phyloP scores from a whole-genome alignment of 92 coral and sea anemone genomes.

The Isaurus tuberculatus region DNA sequence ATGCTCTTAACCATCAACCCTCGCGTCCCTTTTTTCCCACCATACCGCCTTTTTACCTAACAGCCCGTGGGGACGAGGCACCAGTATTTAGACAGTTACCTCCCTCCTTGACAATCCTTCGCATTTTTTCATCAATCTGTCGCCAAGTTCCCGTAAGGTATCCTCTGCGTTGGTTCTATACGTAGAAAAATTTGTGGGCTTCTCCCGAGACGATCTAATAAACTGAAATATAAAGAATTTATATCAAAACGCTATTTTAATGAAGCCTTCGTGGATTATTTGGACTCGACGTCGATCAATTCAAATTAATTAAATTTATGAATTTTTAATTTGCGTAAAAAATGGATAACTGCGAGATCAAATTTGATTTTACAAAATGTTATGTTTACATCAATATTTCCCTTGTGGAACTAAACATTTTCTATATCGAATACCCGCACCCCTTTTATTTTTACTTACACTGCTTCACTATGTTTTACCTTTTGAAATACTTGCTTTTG shows the following conservation, averaged over 20 bases:
- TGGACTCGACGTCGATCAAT: not conserved
- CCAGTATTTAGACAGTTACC: conserved; percentile 36
- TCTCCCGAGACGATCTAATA: conserved; percentile 46
- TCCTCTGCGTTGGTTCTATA: conserved; percentile 37
- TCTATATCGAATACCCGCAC: not conserved
- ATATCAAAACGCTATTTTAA: not conserved
- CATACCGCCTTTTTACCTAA: conserved; percentile 5
- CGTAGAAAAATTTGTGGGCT: conserved; percentile 42
- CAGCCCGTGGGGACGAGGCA: conserved; percentile 29
- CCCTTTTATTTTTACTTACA: not conserved
- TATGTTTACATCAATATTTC: not conserved
- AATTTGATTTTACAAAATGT: conserved; percentile 1
- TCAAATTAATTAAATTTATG: not conserved
- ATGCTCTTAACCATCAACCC: conserved; percentile 16
- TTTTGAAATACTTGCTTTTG: conserved; percentile 57
- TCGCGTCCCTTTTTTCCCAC: not conserved
- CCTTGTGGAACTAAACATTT: conserved; percentile 1
- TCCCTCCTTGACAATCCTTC: conserved; percentile 35
- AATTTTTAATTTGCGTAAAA: not conserved
- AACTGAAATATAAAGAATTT: conserved; percentile 29
- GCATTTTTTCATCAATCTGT: conserved; percentile 43
- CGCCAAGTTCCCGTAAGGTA: conserved; percentile 33
- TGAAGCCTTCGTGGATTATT: conserved; percentile 3
- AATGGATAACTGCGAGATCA: conserved; percentile 1
- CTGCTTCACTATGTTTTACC: conserved; percentile 10